phyloP scores from a whole-genome alignment of 2,113 vertebrate species.

The Acrocephalus arundinaceus region DNA sequence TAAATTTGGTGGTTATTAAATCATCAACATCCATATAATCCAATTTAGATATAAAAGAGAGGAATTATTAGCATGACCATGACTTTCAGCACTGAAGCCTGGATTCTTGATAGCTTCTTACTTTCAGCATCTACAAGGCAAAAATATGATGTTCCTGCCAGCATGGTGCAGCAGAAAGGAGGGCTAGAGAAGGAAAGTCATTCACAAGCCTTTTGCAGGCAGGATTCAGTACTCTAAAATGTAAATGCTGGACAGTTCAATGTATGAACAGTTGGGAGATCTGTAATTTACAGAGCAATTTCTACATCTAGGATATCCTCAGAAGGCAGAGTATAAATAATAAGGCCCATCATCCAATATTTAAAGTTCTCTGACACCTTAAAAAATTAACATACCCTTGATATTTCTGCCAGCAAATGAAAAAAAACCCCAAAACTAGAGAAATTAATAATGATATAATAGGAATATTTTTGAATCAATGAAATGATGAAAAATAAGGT shows the following conservation, averaged over 20 bases:
- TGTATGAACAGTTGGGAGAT: background rate
- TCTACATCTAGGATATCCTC: background rate
- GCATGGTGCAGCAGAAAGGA: background rate
- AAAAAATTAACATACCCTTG: background rate
- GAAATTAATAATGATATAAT: background rate
- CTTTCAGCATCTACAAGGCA: background rate
- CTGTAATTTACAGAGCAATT: background rate
- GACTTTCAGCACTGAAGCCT: background rate
- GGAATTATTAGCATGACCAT: constrained; percentile 19
- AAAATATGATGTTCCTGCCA: background rate
- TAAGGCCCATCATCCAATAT: background rate
- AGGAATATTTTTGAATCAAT: background rate
- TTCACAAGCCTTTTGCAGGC: background rate
- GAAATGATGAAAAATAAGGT: background rate
- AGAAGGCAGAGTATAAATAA: background rate
- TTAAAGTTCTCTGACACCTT: background rate
- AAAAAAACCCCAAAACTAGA: background rate
- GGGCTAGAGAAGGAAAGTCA: background rate
- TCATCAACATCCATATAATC: constrained; percentile 30
- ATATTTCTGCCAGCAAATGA: background rate
- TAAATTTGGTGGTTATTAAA: constrained; percentile 25
- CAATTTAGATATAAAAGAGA: constrained; percentile 31
- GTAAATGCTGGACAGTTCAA: background rate
- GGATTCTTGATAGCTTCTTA: background rate
- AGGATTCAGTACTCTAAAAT: background rate